phyloP scores from a whole-genome alignment of 92 coral and sea anemone genomes.

The Plumapathes pennacea region DNA sequence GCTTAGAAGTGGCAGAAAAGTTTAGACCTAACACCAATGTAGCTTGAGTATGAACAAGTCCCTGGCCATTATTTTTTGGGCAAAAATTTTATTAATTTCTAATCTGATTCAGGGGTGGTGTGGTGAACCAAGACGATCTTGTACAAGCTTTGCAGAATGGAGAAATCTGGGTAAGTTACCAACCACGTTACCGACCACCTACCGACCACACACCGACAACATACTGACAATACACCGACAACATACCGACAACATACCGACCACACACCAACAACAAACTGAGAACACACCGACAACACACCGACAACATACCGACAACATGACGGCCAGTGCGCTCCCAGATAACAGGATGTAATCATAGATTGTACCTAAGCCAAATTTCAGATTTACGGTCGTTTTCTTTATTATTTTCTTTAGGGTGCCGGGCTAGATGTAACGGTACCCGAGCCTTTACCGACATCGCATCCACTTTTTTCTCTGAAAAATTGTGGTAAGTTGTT shows the following conservation, averaged over 20 bases:
- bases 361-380: background rate
- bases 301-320: too few relatives aligned
- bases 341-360: too few relatives aligned
- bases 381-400: background rate
- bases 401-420: slow-evolving; percentile 33
- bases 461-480: slow-evolving; percentile 69
- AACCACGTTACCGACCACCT: background rate
- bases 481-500: slow-evolving; percentile 91
- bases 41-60: too few relatives aligned
- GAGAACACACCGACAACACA: background rate
- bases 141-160: slow-evolving; percentile 85
- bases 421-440: slow-evolving; percentile 94
- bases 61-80: too few relatives aligned
- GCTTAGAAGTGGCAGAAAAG: too few relatives aligned
- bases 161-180: slow-evolving; percentile 67
- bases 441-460: slow-evolving; percentile 82
- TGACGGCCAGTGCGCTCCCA: too few relatives aligned
- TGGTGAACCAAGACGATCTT: slow-evolving; percentile 89
- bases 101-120: slow-evolving; percentile 69
- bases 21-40: too few relatives aligned
- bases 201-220: too few relatives aligned
- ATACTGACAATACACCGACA: too few relatives aligned
- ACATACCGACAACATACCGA: too few relatives aligned
- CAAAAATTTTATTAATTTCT: background rate
- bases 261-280: too few relatives aligned